Percentiles rank a stretch among this genome's conserved stretches.
Conservation (phyloP, 1,140 invertebrate species). For the Caenorhabditis briggsae region DNA sequence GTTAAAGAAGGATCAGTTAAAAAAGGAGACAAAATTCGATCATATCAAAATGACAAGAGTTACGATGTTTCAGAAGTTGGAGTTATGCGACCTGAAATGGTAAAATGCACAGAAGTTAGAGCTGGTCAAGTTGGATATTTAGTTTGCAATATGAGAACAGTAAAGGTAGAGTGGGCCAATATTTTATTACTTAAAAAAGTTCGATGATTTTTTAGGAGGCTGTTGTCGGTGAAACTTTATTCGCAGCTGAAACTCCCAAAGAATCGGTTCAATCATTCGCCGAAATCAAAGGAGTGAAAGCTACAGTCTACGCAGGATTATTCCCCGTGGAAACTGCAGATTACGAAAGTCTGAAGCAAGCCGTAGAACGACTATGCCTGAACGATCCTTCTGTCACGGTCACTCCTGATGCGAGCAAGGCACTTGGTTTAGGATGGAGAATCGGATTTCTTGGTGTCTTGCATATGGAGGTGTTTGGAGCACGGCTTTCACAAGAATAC, state of each 20-base stretch:
- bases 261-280: constrained; percentile 81
- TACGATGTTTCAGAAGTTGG: constrained; percentile 88
- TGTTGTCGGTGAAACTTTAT: constrained; percentile 88
- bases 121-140: constrained; percentile 88
- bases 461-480: constrained; percentile 91
- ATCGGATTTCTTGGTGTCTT: constrained; percentile 91
- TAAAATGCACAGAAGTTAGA: constrained; percentile 81
- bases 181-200: background rate
- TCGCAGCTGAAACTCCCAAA: constrained; percentile 79
- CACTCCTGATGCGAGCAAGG: constrained; percentile 86
- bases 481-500: constrained; percentile 93
- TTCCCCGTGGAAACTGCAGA: constrained; percentile 92
- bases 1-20: constrained; percentile 78
- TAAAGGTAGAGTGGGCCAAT: constrained; percentile 77
- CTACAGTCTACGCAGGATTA: constrained; percentile 93
- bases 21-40: constrained; percentile 81
- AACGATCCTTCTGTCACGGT: constrained; percentile 93
- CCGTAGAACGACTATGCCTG: constrained; percentile 90
- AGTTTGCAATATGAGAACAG: constrained; percentile 86
- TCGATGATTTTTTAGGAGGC: constrained; percentile 81
- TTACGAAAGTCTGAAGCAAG: constrained; percentile 82
- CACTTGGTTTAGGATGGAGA: constrained; percentile 92
- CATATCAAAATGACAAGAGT: constrained; percentile 82
- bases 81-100: constrained; percentile 86
- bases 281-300: constrained; percentile 84